phyloP scores from a whole-genome alignment of 2,888 invertebrate species.

The Xestia xanthographa region DNA sequence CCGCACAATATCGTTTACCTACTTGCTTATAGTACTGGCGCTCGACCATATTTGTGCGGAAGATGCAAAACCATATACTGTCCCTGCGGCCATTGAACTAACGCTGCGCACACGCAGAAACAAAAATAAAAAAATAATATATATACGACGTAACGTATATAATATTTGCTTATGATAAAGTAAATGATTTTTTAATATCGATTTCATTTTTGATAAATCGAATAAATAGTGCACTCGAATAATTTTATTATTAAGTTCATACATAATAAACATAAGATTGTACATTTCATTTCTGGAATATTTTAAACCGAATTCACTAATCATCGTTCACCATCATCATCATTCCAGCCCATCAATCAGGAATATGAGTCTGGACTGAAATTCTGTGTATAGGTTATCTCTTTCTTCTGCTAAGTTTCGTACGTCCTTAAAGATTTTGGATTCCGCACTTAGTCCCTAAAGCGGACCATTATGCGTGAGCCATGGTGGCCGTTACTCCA shows the following conservation, averaged over 20 bases:
- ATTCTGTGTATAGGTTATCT: background rate
- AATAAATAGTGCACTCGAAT: background rate
- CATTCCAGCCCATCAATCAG: background rate
- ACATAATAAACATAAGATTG: background rate
- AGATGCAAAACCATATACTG: background rate
- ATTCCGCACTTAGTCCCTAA: too few relatives aligned
- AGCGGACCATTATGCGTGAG: too few relatives aligned
- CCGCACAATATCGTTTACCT: background rate
- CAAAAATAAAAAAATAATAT: too few relatives aligned
- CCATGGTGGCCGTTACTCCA: too few relatives aligned
- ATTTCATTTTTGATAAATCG: background rate
- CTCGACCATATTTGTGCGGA: background rate
- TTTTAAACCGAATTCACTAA: background rate
- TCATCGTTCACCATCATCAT: background rate
- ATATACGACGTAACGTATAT: too few relatives aligned
- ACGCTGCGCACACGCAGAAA: background rate
- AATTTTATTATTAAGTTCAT: background rate
- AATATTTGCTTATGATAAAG: background rate
- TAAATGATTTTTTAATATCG: background rate
- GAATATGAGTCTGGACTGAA: background rate
- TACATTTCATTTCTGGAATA: background rate
- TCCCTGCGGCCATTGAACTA: conserved; percentile 13
- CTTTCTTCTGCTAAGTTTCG: background rate
- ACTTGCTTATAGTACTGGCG: background rate
- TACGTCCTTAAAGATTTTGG: too few relatives aligned